phyloP scores from a whole-genome alignment of 2,888 invertebrate species.

The Sesamia inferens region DNA sequence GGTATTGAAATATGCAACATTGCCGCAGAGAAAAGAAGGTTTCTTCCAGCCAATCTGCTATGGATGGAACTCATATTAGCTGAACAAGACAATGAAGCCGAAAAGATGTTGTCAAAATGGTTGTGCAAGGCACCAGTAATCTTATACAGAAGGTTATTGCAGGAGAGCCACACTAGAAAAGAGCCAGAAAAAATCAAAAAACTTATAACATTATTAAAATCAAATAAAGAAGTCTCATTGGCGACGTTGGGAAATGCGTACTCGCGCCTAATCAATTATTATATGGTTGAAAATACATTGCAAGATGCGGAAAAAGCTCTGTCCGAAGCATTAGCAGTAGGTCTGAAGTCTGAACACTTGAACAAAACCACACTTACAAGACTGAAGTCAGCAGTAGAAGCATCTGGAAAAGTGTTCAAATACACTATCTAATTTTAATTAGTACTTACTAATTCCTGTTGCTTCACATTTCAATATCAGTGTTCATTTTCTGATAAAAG shows the following conservation, averaged over 20 bases:
- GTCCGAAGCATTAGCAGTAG: slow-evolving; percentile 77
- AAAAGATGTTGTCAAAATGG: slow-evolving; percentile 91
- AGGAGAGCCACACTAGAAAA: slow-evolving; percentile 78
- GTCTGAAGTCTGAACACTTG: slow-evolving; percentile 87
- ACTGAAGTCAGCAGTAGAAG: slow-evolving; percentile 87
- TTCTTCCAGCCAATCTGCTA: slow-evolving; percentile 92
- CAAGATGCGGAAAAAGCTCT: slow-evolving; percentile 74
- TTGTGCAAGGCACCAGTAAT: slow-evolving; percentile 81
- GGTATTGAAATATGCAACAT: slow-evolving; percentile 91
- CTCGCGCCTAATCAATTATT: slow-evolving; percentile 80
- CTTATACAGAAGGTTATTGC: slow-evolving; percentile 82
- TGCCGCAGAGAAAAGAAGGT: slow-evolving; percentile 90
- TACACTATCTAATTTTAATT: slow-evolving; percentile 71
- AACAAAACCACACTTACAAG: slow-evolving; percentile 90
- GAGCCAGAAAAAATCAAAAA: slow-evolving; percentile 76
- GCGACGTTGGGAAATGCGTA: slow-evolving; percentile 82
- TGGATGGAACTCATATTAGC: slow-evolving; percentile 92
- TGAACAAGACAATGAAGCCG: slow-evolving; percentile 90
- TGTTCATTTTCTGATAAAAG: slow-evolving; percentile 27
- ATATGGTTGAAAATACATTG: slow-evolving; percentile 73
- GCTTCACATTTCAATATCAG: slow-evolving; percentile 41
- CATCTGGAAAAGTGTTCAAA: slow-evolving; percentile 90
- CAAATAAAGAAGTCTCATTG: slow-evolving; percentile 69
- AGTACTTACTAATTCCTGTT: slow-evolving; percentile 18
- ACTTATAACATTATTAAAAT: slow-evolving; percentile 75